Base-by-base conservation (phyloP, 2,113 vertebrate genomes). In the Galbula dea region DNA sequence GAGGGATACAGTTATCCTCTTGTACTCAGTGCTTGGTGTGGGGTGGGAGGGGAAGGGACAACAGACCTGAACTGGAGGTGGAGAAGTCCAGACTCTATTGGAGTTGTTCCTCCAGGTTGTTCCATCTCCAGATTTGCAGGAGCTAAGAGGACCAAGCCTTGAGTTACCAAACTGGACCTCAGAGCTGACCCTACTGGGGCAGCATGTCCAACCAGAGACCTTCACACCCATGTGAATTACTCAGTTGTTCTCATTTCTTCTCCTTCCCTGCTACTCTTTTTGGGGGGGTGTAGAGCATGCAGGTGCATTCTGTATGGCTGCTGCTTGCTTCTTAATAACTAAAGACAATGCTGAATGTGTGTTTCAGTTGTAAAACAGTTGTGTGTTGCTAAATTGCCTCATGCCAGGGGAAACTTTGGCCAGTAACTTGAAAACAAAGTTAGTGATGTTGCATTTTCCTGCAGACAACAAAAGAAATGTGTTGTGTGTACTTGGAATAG, bases 1-100 rank as follows among this genome's bases (percentile, higher is more conserved):
- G 4, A 57, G 24, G 32, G 36, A 16, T 36, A 14, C 7, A 5
- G 27, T 34, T 52, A 27, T 39, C 10, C 17, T 29, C 7, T 20
- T 57, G 21, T 18, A 22, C 29, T 46, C n/a, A 10, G 16, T 1
- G 2, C n/a, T 76, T 2, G 2, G 20, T 3, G 34, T 6, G 26
- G 41, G 10, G 32, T 16, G 34, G 22, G 17, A n/a, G 51, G 15
- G 55, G 51, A 36, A 49, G 27, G 26, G 54, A 4, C 34, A 17
- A 10, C 9, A 52, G 24, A 10, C 8, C 34, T 29, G 37, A 29
- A 10, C 0, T 16, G 39, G 49, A n/a, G 39, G 54, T 11, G 7
- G 54, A 27, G 36, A 49, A 43, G 37, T 46, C 49, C 20, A 7
- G 24, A 5, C 24, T 21, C 15, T 3, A 6, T 1, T 30, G 41